These are phyloP conservation scores for Cheilosia variabilis DNA, from an alignment of 2,888 invertebrate genomes.

Conservation along the genomic window DNA sequence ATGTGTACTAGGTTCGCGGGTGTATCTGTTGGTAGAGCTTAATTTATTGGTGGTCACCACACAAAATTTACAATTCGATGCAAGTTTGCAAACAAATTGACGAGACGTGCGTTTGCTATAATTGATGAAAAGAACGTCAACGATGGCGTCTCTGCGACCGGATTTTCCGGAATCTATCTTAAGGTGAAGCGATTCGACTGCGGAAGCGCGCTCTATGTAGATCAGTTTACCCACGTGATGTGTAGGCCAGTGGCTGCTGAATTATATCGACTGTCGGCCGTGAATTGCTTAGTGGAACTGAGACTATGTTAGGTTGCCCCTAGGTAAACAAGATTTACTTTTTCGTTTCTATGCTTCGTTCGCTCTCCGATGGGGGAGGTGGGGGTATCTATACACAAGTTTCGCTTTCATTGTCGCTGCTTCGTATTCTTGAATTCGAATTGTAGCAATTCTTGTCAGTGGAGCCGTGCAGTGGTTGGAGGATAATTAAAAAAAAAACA, in stretches of 20 bases:
- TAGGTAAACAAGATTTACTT: conserved; percentile 44
- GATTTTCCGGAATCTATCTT: conserved; percentile 31
- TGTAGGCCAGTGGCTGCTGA: not conserved
- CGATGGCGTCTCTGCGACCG: conserved; percentile 6
- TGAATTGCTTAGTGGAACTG: conserved; percentile 51
- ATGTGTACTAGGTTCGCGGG: conserved; percentile 37
- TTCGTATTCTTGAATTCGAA: not conserved
- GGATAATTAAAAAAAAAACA: not conserved
- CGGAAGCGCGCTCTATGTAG: conserved; percentile 9
- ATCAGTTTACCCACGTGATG: not conserved
- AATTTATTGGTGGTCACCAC: conserved; percentile 49
- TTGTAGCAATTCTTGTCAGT: not conserved
- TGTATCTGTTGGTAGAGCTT: conserved; percentile 58
- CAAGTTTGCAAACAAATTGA: conserved; percentile 4
- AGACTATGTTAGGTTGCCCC: conserved; percentile 34
- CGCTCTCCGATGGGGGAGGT: not conserved
- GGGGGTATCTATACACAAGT: not conserved
- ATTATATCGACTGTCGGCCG: conserved; percentile 48
- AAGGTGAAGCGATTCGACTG: not conserved
- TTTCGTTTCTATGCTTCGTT: conserved; percentile 7
- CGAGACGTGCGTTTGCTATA: not conserved
- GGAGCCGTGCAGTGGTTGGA: not conserved
- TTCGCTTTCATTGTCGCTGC: conserved; percentile 10
- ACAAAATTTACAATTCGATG: conserved; percentile 23
- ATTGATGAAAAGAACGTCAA: conserved; percentile 9